Percentiles rank a stretch among this genome's conserved stretches.
phyloP scores from a whole-genome alignment of 2,888 invertebrate species.

The Diploptera punctata region DNA sequence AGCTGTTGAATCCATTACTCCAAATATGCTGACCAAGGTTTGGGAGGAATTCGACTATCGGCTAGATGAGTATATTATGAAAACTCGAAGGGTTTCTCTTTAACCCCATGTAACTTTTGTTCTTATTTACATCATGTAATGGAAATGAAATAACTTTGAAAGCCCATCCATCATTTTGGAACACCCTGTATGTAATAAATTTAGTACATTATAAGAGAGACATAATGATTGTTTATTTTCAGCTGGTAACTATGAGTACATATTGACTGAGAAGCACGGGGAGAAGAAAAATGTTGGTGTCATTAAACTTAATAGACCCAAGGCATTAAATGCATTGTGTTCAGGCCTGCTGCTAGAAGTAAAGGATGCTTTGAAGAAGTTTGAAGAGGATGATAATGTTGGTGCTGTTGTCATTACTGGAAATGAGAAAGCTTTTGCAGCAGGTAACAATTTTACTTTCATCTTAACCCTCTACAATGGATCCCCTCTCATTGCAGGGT shows the following conservation, averaged over 20 bases:
- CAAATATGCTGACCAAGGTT: too few species aligned
- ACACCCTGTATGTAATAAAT: too few species aligned
- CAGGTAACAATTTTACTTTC: slow-evolving; percentile 51
- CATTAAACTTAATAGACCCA: slow-evolving; percentile 92
- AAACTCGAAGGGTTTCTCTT: too few species aligned
- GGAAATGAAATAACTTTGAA: too few species aligned
- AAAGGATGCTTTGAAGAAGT: slow-evolving; percentile 68
- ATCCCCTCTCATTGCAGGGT: neutral
- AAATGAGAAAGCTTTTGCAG: slow-evolving; percentile 74
- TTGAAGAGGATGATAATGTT: slow-evolving; percentile 75
- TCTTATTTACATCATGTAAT: too few species aligned
- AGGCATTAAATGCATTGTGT: slow-evolving; percentile 95
- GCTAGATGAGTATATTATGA: too few species aligned
- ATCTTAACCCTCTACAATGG: neutral
- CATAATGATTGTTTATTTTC: too few species aligned
- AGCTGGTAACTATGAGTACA: slow-evolving; percentile 76
- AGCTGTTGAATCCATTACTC: too few species aligned
- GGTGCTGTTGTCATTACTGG: slow-evolving; percentile 95
- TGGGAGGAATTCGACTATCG: too few species aligned
- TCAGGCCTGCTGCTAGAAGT: slow-evolving; percentile 88
- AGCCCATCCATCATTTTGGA: too few species aligned
- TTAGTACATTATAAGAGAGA: too few species aligned
- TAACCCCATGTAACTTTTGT: too few species aligned
- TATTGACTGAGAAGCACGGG: slow-evolving; percentile 82
- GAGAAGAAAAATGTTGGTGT: slow-evolving; percentile 90